phyloP scores from a whole-genome alignment of 92 coral and sea anemone genomes.

The Zoanthus solanderi region DNA sequence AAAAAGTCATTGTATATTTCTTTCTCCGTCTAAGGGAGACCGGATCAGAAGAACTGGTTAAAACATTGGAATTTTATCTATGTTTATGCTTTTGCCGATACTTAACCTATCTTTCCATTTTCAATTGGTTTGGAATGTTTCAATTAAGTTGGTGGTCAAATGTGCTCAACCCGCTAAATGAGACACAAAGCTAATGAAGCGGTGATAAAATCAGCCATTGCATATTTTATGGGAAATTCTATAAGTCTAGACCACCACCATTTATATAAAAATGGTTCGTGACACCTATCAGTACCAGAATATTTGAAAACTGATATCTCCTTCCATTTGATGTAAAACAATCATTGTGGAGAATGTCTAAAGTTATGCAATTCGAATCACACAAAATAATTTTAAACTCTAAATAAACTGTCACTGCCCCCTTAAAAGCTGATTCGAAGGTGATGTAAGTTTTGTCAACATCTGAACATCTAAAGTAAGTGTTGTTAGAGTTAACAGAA shows the following conservation, averaged over 20 bases:
- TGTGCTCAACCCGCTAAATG: neutral
- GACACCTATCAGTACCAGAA: neutral
- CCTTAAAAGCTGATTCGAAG: neutral
- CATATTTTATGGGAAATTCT: neutral
- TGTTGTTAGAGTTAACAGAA: neutral
- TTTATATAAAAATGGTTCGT: neutral
- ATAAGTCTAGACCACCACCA: neutral
- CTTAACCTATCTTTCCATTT: neutral
- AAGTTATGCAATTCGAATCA: no score
- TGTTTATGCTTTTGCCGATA: neutral
- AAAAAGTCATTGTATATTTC: no score
- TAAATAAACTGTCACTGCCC: no score
- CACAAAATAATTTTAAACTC: no score
- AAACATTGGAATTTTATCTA: no score
- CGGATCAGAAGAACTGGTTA: no score
- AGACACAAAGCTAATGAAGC: neutral
- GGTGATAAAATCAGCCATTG: neutral
- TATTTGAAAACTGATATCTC: neutral
- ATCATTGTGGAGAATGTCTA: neutral
- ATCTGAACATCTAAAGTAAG: neutral
- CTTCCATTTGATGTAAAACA: neutral
- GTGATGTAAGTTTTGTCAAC: neutral
- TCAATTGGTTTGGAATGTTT: neutral
- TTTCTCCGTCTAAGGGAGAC: no score
- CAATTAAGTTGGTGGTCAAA: neutral